Evolutionary conservation across 2,888 invertebrate species (phyloP).

Genomic region (Idaea dimidiata): DNA sequence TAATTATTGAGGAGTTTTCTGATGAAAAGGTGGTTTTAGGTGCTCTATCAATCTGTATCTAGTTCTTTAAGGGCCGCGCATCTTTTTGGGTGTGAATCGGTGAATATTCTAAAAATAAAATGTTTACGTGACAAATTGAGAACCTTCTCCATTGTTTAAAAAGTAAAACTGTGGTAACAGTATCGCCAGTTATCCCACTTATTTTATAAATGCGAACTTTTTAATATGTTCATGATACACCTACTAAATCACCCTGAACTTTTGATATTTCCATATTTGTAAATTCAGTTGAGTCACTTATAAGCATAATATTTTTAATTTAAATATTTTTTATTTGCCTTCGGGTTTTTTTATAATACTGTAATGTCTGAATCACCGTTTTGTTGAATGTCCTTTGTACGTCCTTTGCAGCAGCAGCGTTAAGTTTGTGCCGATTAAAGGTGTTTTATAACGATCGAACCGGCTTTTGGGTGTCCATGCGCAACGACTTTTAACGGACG

Average conservation of each 20-base stretch:
- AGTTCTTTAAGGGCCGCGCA: too few species aligned
- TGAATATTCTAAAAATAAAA: too few species aligned
- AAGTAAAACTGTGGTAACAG: too few species aligned
- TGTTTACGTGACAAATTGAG: too few species aligned
- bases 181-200: too few species aligned
- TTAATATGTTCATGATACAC: background rate
- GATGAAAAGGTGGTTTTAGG: too few species aligned
- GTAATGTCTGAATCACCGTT: slow-evolving; percentile 37
- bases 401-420: slow-evolving; percentile 44
- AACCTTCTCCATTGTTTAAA: too few species aligned
- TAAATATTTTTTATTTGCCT: background rate
- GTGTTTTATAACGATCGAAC: slow-evolving; percentile 34
- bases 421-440: slow-evolving; percentile 28
- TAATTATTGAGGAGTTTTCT: too few species aligned
- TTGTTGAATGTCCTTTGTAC: slow-evolving; percentile 50
- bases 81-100: too few species aligned
- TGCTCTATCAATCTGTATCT: too few species aligned
- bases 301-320: background rate
- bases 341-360: background rate
- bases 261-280: slow-evolving; percentile 17
- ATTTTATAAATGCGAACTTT: too few species aligned
- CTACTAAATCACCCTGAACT: slow-evolving; percentile 18
- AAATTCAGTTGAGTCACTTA: background rate
- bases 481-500: slow-evolving; percentile 52
- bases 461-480: slow-evolving; percentile 39